Evolutionary conservation across 2,797 vertebrate genomes (phyloP), one percentile per base, ranked within the genome.

Genomic region (Pipistrellus nathusii): DNA sequence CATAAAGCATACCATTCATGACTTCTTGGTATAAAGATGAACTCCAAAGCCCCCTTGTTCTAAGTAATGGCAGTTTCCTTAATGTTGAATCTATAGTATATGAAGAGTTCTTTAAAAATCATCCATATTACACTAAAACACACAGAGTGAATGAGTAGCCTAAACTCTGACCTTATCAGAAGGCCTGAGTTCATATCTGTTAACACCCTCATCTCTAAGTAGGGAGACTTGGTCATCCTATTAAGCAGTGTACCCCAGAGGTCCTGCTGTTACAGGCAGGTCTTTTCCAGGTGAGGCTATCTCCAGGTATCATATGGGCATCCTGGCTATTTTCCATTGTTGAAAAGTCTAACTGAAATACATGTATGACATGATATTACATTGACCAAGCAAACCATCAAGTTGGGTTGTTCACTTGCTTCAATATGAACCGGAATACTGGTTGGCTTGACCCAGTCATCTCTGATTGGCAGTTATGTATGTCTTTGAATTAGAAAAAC

Each of bases 401-500:
- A 21, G 35, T 35, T 86, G 30, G 21, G 53, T 80, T 81, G 44
- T 62, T 35, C 25, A 9, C 41, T 71, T 27, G 3, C 71, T 25
- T 83, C 14, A n/a, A n/a, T 23, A 71, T 64, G 3, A 35, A 71
- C 6, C 62, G 41, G 18, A 46, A 23, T 23, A 66, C 35, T 13
- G 15, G 20, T 51, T 84, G 84, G 48, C 44, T 80, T 72, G 25
- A n/a, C 13, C 38, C 2, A 0, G 8, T 66, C 38, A 27, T 75
- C 51, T 90, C 35, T 64, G 41, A 35, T 10, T 59, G 69, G 15
- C 51, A 59, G 59, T 27, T 88, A 30, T 27, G 18, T 78, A 32
- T 77, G 17, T 38, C 69, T 71, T 77, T 78, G 57, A 78, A 51
- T 95, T 20, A 71, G 80, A 84, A 82, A 69, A 81, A 41, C 57